A percentile compares a stretch with the other conserved stretches of the same genome.
These are phyloP conservation scores for Bilobella aurantiaca DNA, from an alignment of 1,140 invertebrate genomes.

Conservation along the genomic window DNA sequence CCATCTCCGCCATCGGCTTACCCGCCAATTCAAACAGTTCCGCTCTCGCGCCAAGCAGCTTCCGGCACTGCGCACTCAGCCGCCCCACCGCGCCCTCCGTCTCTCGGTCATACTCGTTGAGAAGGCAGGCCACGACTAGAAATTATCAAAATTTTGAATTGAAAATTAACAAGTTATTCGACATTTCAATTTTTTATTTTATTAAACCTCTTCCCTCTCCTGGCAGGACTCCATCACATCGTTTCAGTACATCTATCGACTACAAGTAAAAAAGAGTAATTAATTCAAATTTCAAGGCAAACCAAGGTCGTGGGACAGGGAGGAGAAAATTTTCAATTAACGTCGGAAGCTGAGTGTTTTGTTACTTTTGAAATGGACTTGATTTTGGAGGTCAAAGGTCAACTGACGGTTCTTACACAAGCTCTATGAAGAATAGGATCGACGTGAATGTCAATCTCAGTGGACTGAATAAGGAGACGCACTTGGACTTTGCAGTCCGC, in stretches of 20 bases:
- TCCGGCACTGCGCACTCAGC: slow-evolving; percentile 23
- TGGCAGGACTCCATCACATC: slow-evolving; percentile 67
- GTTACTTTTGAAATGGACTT: too few relatives aligned
- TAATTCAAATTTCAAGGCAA: slow-evolving; percentile 42
- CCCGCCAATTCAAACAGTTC: slow-evolving; percentile 30
- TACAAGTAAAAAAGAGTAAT: slow-evolving; percentile 47
- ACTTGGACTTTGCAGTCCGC: slow-evolving; percentile 67
- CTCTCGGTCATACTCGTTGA: slow-evolving; percentile 24
- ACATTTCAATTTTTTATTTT: too few relatives aligned
- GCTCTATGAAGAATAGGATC: slow-evolving; percentile 67
- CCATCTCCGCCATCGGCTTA: slow-evolving; percentile 44
- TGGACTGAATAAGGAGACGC: slow-evolving; percentile 51
- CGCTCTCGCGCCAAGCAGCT: slow-evolving; percentile 17
- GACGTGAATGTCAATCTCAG: slow-evolving; percentile 62
- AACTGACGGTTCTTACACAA: slow-evolving; percentile 49
- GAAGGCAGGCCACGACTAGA: slow-evolving; percentile 39
- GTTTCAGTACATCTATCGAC: slow-evolving; percentile 64
- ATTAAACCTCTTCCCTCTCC: slow-evolving; percentile 79
- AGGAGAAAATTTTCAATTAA: too few relatives aligned
- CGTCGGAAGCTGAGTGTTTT: too few relatives aligned
- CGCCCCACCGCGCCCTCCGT: slow-evolving; percentile 4
- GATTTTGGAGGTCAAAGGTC: too few relatives aligned
- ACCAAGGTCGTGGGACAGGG: too few relatives aligned
- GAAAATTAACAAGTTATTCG: slow-evolving; percentile 13
- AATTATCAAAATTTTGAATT: too few relatives aligned